Evolutionary conservation across 53 echinoderm and acorn worm species (phyloP).

Genomic region (Pentamera pediparva): DNA sequence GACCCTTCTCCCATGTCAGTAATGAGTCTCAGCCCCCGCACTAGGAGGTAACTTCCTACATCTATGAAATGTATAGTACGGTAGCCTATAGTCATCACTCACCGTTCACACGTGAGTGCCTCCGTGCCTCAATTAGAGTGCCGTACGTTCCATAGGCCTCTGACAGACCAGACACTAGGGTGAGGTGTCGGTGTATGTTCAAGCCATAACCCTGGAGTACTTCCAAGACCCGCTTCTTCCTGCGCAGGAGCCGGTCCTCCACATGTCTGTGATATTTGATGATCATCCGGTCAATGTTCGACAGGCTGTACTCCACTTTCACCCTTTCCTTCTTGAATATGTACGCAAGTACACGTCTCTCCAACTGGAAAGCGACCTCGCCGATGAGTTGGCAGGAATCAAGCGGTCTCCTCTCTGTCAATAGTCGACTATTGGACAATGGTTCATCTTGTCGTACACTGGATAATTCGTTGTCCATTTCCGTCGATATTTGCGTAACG

Average conservation of each 20-base stretch:
- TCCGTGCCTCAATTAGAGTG: constrained; percentile 33
- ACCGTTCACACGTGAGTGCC: constrained; percentile 39
- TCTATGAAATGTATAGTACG: not conserved
- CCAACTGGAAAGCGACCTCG: constrained; percentile 81
- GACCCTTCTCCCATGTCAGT: too few relatives aligned
- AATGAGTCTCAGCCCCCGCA: not conserved
- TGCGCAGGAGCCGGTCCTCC: constrained; percentile 9
- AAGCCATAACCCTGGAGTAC: constrained; percentile 49
- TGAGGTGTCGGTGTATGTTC: constrained; percentile 29
- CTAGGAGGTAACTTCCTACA: not conserved
- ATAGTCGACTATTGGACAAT: too few relatives aligned
- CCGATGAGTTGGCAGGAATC: constrained; percentile 49
- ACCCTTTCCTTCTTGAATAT: constrained; percentile 53
- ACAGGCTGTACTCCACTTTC: constrained; percentile 44
- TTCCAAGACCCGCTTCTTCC: constrained; percentile 34
- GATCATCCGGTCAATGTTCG: constrained; percentile 58
- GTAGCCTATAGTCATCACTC: not conserved
- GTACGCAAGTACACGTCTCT: constrained; percentile 63
- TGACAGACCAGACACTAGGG: constrained; percentile 34
- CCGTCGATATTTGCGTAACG: too few relatives aligned
- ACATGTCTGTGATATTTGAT: constrained; percentile 19
- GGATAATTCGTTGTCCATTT: too few relatives aligned
- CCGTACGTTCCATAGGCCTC: constrained; percentile 34
- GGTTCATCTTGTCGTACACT: too few relatives aligned
- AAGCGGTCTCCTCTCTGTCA: too few relatives aligned